A percentile compares a stretch with the other conserved stretches of the same genome.
Conservation (phyloP, 2,888 invertebrate species). For the Dynastes tityus region DNA sequence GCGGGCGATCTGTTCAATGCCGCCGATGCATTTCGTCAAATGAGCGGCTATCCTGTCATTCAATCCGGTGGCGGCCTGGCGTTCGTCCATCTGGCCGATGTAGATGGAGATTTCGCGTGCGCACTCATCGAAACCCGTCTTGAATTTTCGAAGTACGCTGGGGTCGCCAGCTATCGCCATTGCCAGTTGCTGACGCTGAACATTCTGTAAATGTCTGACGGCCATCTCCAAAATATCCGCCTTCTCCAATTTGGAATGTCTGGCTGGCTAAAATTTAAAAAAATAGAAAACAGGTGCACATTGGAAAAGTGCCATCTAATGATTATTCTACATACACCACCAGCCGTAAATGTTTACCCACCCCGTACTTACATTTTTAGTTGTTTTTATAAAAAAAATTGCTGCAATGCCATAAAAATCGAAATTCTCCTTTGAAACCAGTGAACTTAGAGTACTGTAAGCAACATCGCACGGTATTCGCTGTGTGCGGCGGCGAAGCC, state of each 20-base stretch:
- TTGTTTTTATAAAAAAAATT: too few species aligned
- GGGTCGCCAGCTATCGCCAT: constrained; percentile 89
- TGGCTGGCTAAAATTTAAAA: constrained; percentile 81
- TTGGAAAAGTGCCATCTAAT: too few species aligned
- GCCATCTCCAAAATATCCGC: constrained; percentile 97
- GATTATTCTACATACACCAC: too few species aligned
- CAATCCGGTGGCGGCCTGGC: constrained; percentile 73
- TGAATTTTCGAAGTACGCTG: constrained; percentile 87
- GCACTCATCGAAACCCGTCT: constrained; percentile 91
- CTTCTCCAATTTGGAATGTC: constrained; percentile 95
- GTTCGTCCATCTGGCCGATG: constrained; percentile 83
- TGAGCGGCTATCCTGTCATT: constrained; percentile 84
- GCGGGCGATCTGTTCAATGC: constrained; percentile 71
- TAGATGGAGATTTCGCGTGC: constrained; percentile 87
- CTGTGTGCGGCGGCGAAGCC: too few species aligned
- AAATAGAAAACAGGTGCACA: too few species aligned
- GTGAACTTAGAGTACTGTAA: too few species aligned
- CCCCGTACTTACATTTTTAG: too few species aligned
- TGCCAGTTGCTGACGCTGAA: constrained; percentile 90
- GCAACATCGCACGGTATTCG: too few species aligned
- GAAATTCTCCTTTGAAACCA: too few species aligned
- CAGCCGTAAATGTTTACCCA: too few species aligned
- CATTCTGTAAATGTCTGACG: constrained; percentile 91
- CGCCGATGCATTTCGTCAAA: constrained; percentile 81
- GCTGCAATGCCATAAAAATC: too few species aligned